Evolutionary conservation across 2,113 vertebrate species (phyloP).

Genomic region (Caloenas nicobarica): DNA sequence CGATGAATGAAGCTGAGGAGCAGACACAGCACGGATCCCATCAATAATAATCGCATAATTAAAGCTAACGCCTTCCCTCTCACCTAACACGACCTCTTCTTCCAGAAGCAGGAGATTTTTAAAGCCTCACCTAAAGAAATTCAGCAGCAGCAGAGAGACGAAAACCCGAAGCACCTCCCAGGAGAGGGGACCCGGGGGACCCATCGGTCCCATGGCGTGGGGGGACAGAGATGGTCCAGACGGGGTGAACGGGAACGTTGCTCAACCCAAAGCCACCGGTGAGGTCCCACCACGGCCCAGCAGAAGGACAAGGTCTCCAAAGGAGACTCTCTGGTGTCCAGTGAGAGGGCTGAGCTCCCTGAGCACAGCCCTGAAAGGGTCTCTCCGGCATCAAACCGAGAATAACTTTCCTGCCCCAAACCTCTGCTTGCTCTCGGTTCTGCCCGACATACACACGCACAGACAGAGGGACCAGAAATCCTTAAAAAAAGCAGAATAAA

Average conservation of each 20-base stretch:
- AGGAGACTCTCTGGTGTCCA: neutral
- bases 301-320: neutral
- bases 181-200: neutral
- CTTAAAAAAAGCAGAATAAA: neutral
- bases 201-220: rapidly evolving
- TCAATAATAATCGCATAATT: neutral
- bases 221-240: rapidly evolving
- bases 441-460: neutral
- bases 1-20: neutral
- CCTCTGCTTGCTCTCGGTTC: neutral
- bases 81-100: neutral
- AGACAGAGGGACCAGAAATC: neutral
- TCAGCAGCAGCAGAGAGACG: neutral
- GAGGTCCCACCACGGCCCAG: neutral
- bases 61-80: neutral
- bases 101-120: neutral
- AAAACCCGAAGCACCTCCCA: rapidly evolving
- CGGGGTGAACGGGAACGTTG: neutral
- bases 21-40: neutral
- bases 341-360: neutral
- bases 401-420: neutral
- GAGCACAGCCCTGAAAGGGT: neutral
- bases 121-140: neutral
- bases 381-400: neutral
- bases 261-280: neutral